phyloP scores from a whole-genome alignment of 2,113 vertebrate genomes.

The Asarcornis scutulata region DNA sequence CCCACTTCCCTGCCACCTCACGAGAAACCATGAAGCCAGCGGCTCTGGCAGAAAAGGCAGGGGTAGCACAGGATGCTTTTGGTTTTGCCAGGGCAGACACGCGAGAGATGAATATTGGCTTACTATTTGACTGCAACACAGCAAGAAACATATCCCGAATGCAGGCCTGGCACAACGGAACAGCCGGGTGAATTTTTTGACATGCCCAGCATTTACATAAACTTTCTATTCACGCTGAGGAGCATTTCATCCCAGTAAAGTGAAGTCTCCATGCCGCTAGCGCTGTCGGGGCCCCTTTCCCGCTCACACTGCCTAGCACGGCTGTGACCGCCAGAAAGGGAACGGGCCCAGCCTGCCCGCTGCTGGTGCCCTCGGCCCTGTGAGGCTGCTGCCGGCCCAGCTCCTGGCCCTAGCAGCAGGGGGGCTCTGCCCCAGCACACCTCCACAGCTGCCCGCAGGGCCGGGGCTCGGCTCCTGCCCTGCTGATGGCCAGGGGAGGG shows the following conservation, averaged over 20 bases:
- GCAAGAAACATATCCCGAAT: not conserved
- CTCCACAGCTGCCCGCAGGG: too few species aligned
- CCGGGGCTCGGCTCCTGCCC: too few species aligned
- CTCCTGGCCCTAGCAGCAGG: not conserved
- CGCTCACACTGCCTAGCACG: not conserved
- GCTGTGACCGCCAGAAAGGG: not conserved
- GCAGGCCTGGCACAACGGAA: not conserved
- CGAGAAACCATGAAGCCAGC: not conserved
- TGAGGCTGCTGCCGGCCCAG: not conserved
- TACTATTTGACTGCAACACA: not conserved
- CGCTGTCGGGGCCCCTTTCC: not conserved
- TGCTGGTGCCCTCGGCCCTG: not conserved
- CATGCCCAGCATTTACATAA: not conserved
- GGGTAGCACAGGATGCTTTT: not conserved
- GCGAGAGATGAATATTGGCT: not conserved
- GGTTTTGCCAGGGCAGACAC: not conserved
- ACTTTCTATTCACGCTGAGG: not conserved
- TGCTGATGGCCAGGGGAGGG: fast-evolving
- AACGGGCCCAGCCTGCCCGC: not conserved
- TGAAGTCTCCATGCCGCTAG: not conserved
- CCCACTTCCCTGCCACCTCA: not conserved
- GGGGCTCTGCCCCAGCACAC: too few species aligned
- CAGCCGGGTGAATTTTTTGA: not conserved
- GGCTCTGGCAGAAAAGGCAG: not conserved
- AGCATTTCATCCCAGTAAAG: not conserved